Base-by-base conservation (phyloP, 2,797 vertebrate species). In the Labroides dimidiatus region DNA sequence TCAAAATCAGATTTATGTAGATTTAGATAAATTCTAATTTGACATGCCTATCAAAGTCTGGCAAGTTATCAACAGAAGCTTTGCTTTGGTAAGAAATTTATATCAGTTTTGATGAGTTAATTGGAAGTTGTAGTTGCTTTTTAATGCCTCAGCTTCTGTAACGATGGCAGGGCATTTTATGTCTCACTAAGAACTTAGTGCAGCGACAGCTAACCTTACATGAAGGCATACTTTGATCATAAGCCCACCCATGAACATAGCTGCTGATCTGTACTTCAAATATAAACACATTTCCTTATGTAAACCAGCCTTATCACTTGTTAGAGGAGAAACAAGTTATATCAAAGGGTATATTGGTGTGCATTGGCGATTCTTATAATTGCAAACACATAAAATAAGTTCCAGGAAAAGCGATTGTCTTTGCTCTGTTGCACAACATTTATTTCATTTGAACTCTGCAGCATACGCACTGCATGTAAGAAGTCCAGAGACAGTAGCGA, bases 401-500 rank as follows among this genome's bases (percentile, higher is more conserved):
- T 58, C 61, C 37, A 69, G 44, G 45, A 66, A 79, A 70, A 61
- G 19, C 49, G 17, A 53, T 36, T 23, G 37, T 42, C 67, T 83
- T 79, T 77, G 45, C 78, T 84, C 63, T 54, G 21, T 69, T 59
- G 27, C 45, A 39, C 58, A 50, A 63, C 54, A 69, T 75, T 77
- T 73, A 27, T 69, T 72, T 82, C 21, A 71, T 89, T 84, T 87
- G 43, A 81, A 69, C 65, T 80, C 82, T 36, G 65, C 51, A 33
- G 45, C 24, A 8, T 37, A 57, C 58, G 20, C 8, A 39, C 37
- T 39, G 17, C 30, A 59, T 64, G 51, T 67, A 53, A 51, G n/a
- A 15, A 24, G 56, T 64, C 42, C 57, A 33, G 67, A 59, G 68
- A 66, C 72, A 63, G 66, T 64, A 56, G 77, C 30, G 74, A 69